phyloP scores from a whole-genome alignment of 2,888 invertebrate species.

The Phyllotreta striolata region DNA sequence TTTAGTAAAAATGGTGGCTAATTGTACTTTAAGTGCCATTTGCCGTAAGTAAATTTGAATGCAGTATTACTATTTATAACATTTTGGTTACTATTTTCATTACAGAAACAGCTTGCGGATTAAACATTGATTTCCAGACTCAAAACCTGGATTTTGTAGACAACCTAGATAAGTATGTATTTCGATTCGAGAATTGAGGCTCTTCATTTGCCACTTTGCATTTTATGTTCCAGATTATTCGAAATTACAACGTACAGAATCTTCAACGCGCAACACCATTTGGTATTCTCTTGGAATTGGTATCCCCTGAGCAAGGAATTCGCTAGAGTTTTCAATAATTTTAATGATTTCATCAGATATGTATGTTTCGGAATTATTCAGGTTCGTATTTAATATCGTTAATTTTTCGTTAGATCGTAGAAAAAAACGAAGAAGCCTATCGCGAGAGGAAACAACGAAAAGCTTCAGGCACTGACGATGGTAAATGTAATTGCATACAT shows the following conservation, averaged over 20 bases:
- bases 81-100: slow-evolving; percentile 1
- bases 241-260: slow-evolving; percentile 28
- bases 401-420: slow-evolving; percentile 20
- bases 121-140: background rate
- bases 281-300: slow-evolving; percentile 29
- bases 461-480: slow-evolving; percentile 4
- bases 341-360: slow-evolving; percentile 19
- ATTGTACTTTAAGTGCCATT: slow-evolving; percentile 69
- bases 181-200: no score
- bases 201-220: background rate
- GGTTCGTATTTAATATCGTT: background rate
- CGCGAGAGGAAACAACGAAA: background rate
- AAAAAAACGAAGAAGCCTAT: slow-evolving; percentile 20
- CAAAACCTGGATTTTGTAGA: background rate
- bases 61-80: background rate
- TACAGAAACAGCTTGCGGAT: background rate
- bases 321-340: slow-evolving; percentile 2
- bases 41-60: slow-evolving; percentile 62
- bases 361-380: slow-evolving; percentile 23
- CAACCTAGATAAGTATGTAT: background rate
- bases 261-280: slow-evolving; percentile 32
- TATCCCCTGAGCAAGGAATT: slow-evolving; percentile 24
- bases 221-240: slow-evolving; percentile 26
- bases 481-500: slow-evolving; percentile 24
- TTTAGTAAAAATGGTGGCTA: slow-evolving; percentile 64